Conservation (phyloP, 2,888 invertebrate genomes). For the Platerodrilus igneus region DNA sequence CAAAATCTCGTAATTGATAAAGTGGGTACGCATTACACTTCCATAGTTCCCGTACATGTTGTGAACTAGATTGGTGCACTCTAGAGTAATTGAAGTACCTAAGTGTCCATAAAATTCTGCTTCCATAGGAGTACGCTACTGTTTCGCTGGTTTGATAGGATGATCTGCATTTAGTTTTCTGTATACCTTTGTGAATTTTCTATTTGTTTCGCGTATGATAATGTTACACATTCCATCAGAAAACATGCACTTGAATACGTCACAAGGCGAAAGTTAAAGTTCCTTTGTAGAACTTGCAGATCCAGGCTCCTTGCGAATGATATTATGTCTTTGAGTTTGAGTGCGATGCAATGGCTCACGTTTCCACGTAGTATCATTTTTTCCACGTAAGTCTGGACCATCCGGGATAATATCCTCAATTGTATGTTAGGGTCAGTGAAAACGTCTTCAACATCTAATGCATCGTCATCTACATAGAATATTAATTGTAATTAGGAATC, state of each 20-base stretch:
- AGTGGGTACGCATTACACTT: conserved; percentile 9
- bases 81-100: conserved; percentile 4
- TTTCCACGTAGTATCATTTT: not conserved
- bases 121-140: conserved; percentile 1
- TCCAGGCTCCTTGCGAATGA: conserved; percentile 4
- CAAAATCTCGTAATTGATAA: conserved; percentile 6
- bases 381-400: conserved; percentile 1
- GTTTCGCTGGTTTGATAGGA: conserved; percentile 5
- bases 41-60: conserved; percentile 9
- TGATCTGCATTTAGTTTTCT: conserved; percentile 6
- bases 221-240: conserved; percentile 5
- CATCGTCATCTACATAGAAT: not conserved
- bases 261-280: conserved; percentile 7
- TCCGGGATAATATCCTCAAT: conserved; percentile 3
- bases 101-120: conserved; percentile 9
- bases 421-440: conserved; percentile 1
- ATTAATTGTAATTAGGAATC: not conserved
- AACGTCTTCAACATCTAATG: conserved; percentile 5
- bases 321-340: conserved; percentile 5
- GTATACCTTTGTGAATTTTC: conserved; percentile 4
- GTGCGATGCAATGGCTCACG: not conserved
- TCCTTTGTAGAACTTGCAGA: conserved; percentile 3
- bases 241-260: conserved; percentile 8
- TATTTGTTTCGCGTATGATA: conserved; percentile 10
- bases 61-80: conserved; percentile 5